Base-by-base conservation (phyloP, 2,797 vertebrate genomes). In the Tiaroga cobitis region DNA sequence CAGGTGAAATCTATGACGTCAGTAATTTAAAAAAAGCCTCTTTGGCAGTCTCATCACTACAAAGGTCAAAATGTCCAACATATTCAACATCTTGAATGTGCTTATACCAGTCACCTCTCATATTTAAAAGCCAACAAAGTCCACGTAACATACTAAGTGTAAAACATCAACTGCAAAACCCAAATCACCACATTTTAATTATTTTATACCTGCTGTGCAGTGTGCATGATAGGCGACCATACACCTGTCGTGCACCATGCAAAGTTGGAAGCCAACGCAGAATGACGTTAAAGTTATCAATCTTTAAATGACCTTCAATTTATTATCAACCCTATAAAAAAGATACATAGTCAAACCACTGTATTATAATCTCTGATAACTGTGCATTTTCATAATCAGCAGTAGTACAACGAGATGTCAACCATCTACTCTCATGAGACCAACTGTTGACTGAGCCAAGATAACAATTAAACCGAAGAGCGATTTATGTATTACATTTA, bases 361-460 rank as follows among this genome's bases (percentile, higher is more conserved):
- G 5, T 5, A 21, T 3, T 34, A 34, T 69, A 69, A 6, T 80
- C n/a, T 32, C 10, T 21, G n/a, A 21, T 8, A 34, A n/a, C 6
- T 51, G 29, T 49, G 39, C 59, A 54, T 49, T 37, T n/a, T 56
- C 24, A 59, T 10, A 59, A 5, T 21, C 51, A 61, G 11, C 39
- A 18, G 4, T 56, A 24, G 56, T 21, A 67, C 37, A 82, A 51
- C 41, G 51, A 79, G 8, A 26, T 46, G 15, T 79, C 70, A 61
- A 72, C 51, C 39, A 34, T 39, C 26, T 61, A 49, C 61, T 37
- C 75, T 84, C 51, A 70, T 37, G 11, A 70, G 29, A 72, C 68
- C 84, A 85, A 80, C 76, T 85, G 84, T 85, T 85, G 84, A 69
- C 76, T n/a, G 1, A 68, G 15, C 15, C 24, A 46, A 39, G 8